Percentiles rank a stretch among this genome's conserved stretches.
Evolutionary conservation across 2,888 invertebrate species (phyloP).

Genomic region (Nebria brevicollis): DNA sequence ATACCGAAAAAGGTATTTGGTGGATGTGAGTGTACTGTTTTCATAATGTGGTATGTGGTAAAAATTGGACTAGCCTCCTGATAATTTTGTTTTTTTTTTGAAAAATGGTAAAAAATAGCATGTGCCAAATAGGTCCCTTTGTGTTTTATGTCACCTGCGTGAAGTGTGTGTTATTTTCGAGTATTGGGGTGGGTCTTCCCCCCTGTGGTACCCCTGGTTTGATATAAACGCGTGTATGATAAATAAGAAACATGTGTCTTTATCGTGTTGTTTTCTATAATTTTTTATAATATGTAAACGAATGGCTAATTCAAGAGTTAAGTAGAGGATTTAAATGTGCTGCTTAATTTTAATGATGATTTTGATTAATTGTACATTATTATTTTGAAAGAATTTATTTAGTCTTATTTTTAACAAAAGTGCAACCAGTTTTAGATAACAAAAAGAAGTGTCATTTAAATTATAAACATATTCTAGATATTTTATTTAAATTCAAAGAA

Average conservation of each 20-base stretch:
- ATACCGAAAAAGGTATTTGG: not conserved
- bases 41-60: conserved; percentile 13
- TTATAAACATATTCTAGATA: too few species aligned
- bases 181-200: not conserved
- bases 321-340: too few species aligned
- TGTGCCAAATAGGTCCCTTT: conserved; percentile 27
- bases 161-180: conserved; percentile 15
- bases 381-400: too few species aligned
- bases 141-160: conserved; percentile 24
- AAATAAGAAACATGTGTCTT: not conserved
- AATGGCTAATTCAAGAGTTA: too few species aligned
- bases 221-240: conserved; percentile 14
- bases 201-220: not conserved
- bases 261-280: not conserved
- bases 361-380: too few species aligned
- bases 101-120: conserved; percentile 25
- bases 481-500: not conserved
- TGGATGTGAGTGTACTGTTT: not conserved
- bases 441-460: too few species aligned
- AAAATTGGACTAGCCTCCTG: conserved; percentile 10
- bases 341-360: too few species aligned
- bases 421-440: too few species aligned
- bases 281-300: not conserved
- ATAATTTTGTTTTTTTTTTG: conserved; percentile 19
- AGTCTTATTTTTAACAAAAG: too few species aligned